phyloP scores from a whole-genome alignment of 1,140 invertebrate genomes.

The Macrosteles quadrilineatus region DNA sequence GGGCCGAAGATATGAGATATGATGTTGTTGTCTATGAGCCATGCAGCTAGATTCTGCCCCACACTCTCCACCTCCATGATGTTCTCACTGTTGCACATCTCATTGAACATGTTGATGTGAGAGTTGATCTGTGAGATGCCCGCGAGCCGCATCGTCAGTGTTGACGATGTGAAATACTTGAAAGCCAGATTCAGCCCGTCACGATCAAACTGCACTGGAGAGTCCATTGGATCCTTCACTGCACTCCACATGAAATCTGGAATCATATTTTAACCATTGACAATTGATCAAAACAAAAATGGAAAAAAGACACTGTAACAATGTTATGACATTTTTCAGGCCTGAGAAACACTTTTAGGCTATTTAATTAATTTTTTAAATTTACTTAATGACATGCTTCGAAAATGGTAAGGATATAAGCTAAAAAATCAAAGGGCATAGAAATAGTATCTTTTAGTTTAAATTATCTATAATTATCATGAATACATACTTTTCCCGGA shows the following conservation, averaged over 20 bases:
- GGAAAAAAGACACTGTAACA: too few species aligned
- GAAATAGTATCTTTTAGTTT: too few species aligned
- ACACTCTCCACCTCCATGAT: slow-evolving; percentile 80
- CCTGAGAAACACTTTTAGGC: too few species aligned
- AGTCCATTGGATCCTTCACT: slow-evolving; percentile 87
- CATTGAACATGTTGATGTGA: slow-evolving; percentile 88
- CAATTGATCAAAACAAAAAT: too few species aligned
- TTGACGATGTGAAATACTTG: slow-evolving; percentile 93
- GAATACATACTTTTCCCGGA: too few species aligned
- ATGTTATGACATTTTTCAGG: too few species aligned
- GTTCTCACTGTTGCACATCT: slow-evolving; percentile 83
- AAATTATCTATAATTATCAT: too few species aligned
- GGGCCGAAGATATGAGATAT: slow-evolving; percentile 94
- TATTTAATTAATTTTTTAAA: too few species aligned
- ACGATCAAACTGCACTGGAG: slow-evolving; percentile 81
- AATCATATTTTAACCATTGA: too few species aligned
- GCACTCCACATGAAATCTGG: slow-evolving; percentile 92
- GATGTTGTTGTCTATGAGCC: slow-evolving; percentile 89
- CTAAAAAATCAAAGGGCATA: too few species aligned
- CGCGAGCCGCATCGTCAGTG: slow-evolving; percentile 87
- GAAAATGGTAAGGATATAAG: too few species aligned
- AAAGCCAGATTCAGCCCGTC: slow-evolving; percentile 90
- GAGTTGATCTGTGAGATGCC: slow-evolving; percentile 94
- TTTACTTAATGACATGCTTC: too few species aligned
- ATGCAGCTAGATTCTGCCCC: slow-evolving; percentile 80